phyloP scores from a whole-genome alignment of 2,888 invertebrate species.

The Caenorhabditis sp. region DNA sequence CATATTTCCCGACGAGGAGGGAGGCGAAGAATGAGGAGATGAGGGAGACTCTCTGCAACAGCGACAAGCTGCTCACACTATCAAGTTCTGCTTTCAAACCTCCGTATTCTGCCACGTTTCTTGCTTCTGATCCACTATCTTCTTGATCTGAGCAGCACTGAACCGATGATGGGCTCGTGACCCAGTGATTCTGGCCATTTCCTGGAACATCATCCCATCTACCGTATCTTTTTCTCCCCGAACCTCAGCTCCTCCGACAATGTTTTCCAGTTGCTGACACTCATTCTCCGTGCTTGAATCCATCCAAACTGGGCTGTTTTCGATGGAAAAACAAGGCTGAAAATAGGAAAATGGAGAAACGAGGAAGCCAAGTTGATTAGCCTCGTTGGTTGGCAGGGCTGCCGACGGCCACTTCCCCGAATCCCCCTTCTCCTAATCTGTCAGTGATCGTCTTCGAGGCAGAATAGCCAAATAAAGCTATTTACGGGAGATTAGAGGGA shows the following conservation, averaged over 20 bases:
- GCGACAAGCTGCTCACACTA: background rate
- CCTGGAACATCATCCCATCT: slow-evolving; percentile 82
- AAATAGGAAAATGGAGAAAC: slow-evolving; percentile 42
- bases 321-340: slow-evolving; percentile 88
- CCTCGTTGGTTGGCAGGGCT: slow-evolving; percentile 17
- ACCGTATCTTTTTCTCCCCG: background rate
- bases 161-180: slow-evolving; percentile 93
- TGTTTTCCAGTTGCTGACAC: slow-evolving; percentile 90
- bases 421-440: slow-evolving; percentile 1
- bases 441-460: background rate
- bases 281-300: slow-evolving; percentile 91
- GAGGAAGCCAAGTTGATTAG: slow-evolving; percentile 16
- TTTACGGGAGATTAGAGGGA: background rate
- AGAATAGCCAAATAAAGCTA: background rate
- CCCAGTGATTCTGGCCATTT: slow-evolving; percentile 86
- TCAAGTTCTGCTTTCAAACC: slow-evolving; percentile 83
- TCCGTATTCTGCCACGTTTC: slow-evolving; percentile 89
- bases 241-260: slow-evolving; percentile 88
- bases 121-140: slow-evolving; percentile 89
- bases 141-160: slow-evolving; percentile 95
- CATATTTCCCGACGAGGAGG: slow-evolving; percentile 91
- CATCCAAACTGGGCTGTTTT: slow-evolving; percentile 96
- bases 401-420: background rate
- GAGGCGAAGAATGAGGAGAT: slow-evolving; percentile 95
- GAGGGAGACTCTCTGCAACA: slow-evolving; percentile 90